Conservation (phyloP, 2,888 invertebrate genomes). For the Neoitamus cyanurus region DNA sequence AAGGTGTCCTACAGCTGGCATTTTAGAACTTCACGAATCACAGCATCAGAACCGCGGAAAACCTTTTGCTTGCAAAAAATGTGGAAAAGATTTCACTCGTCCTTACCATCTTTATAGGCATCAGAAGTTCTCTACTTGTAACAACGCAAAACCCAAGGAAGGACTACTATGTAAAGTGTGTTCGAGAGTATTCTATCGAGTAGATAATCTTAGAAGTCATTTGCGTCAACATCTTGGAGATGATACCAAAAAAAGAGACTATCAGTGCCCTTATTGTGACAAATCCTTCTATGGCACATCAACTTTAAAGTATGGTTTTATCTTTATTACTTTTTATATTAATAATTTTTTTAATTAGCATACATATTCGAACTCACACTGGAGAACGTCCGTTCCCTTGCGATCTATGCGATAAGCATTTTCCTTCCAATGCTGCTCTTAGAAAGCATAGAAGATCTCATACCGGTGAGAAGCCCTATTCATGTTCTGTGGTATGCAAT, state of each 20-base stretch:
- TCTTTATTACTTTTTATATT: neutral
- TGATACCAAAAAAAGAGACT: constrained; percentile 70
- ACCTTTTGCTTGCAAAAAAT: constrained; percentile 74
- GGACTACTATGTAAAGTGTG: constrained; percentile 65
- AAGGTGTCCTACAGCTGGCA: constrained; percentile 72
- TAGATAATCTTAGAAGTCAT: constrained; percentile 79
- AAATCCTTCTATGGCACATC: constrained; percentile 75
- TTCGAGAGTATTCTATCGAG: constrained; percentile 66
- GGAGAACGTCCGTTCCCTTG: constrained; percentile 77
- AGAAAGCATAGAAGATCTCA: constrained; percentile 78
- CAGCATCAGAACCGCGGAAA: constrained; percentile 70
- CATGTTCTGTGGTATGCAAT: constrained; percentile 71
- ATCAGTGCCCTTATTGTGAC: constrained; percentile 73
- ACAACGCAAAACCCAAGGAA: constrained; percentile 58
- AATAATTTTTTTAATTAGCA: constrained; percentile 62
- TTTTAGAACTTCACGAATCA: constrained; percentile 75
- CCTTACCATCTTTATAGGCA: constrained; percentile 77
- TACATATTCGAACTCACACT: constrained; percentile 77
- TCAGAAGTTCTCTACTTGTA: constrained; percentile 62
- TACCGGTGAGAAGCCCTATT: constrained; percentile 74
- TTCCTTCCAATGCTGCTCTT: constrained; percentile 79
- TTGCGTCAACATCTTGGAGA: constrained; percentile 76
- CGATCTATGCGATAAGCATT: constrained; percentile 78
- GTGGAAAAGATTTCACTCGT: constrained; percentile 78
- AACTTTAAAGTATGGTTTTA: constrained; percentile 66